These are phyloP conservation scores for Streptopelia turtur DNA, from an alignment of 2,797 vertebrate species.

Conservation along the genomic window DNA sequence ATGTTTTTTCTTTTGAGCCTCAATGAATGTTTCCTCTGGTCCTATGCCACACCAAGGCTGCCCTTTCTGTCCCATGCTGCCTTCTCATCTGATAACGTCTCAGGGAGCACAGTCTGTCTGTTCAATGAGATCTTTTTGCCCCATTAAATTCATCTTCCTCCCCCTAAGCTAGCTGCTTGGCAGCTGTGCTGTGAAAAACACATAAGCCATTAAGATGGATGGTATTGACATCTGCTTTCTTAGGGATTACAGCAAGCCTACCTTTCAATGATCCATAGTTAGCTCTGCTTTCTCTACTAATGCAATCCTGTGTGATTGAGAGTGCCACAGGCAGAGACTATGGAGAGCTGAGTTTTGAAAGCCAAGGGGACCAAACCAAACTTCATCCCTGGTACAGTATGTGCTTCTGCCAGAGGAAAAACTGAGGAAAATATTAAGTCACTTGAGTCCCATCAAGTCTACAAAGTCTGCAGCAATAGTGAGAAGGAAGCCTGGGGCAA, in stretches of 20 bases:
- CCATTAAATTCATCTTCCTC: background rate
- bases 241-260: background rate
- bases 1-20: background rate
- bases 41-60: background rate
- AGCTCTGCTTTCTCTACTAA: background rate
- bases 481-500: slow-evolving; percentile 3
- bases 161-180: slow-evolving; percentile 3
- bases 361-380: background rate
- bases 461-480: background rate
- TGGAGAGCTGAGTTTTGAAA: background rate
- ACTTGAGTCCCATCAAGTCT: slow-evolving; percentile 9
- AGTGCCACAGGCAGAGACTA: slow-evolving; percentile 16
- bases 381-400: background rate
- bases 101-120: background rate
- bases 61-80: background rate
- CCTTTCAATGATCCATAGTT: background rate
- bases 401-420: slow-evolving; percentile 17
- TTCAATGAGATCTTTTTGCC: background rate
- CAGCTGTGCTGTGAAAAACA: background rate
- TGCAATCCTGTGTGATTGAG: background rate
- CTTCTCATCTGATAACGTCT: background rate
- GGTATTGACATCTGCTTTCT: slow-evolving; percentile 34
- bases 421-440: background rate
- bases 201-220: background rate
- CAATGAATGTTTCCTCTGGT: background rate